Base-by-base conservation (phyloP, 2,797 vertebrate species). In the Anguilla megastoma region DNA sequence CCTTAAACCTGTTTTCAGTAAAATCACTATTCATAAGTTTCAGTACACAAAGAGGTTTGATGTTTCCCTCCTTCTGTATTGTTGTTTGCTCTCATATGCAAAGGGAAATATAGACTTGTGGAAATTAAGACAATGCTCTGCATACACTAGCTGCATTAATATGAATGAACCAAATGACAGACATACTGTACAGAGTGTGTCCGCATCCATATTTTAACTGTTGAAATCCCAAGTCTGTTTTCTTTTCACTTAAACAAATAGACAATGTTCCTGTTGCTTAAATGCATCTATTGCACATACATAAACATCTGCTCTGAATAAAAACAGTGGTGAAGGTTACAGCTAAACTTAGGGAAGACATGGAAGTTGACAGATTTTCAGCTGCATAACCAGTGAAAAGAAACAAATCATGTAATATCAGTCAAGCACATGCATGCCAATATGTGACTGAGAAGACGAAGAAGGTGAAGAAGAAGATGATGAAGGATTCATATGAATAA, bases 221-320 rank as follows among this genome's bases (percentile, higher is more conserved):
- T 45, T 85, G 58, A 63, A 85, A 45, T 63, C 12, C 27, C 21
- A 4, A 79, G 33, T 41, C 33, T 79, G 33, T 45, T 79, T 45
- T 79, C 36, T 63, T 85, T 85, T 85, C 84, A 66, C 56, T 85
- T 85, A 10, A 63, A 85, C 84, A 85, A 85, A 66, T 85, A 54
- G 27, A 85, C 84, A 85, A 41, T 63, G 41, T 60, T 41, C 30
- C 54, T 41, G 30, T 41, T 66, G 16, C 66, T 63, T 45, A 85
- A 85, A 63, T 85, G 60, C 58, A 85, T 85, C 30, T 60, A 3
- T 3, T 63, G 56, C 52, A 63, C 41, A 45, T 45, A 45, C 41
- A 18, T 66, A 58, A 66, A 85, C 54, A 60, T 33, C 9, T 58
- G 52, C 16, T 60, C 18, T 58, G 24, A 33, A 36, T 41, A 3